Percentiles rank a stretch among this genome's conserved stretches.
Evolutionary conservation across 2,888 invertebrate species (phyloP).

Genomic region (Syrphus vitripennis): DNA sequence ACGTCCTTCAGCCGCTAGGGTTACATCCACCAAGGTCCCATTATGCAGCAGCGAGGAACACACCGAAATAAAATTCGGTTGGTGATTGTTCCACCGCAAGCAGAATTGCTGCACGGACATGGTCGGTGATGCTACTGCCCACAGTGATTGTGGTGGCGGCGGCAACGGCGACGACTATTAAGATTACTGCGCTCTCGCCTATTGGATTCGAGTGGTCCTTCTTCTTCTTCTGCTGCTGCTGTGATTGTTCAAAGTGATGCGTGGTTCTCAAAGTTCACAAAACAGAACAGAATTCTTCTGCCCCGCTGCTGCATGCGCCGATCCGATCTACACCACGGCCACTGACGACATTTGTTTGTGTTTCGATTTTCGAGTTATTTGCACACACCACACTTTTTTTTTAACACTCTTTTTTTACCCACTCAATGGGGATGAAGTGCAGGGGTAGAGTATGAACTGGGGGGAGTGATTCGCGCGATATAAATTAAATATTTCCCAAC

Average conservation of each 20-base stretch:
- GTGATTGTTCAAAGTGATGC: constrained; percentile 23
- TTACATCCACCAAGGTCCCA: constrained; percentile 93
- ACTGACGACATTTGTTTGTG: constrained; percentile 44
- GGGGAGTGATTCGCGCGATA: neutral
- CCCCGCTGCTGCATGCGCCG: constrained; percentile 42
- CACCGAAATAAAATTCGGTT: constrained; percentile 94
- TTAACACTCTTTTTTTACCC: neutral
- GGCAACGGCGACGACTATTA: neutral
- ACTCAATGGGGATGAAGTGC: neutral
- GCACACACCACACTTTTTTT: neutral
- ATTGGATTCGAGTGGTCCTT: constrained; percentile 18
- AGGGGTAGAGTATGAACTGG: neutral
- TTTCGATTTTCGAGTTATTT: constrained; percentile 23
- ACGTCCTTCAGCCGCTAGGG: constrained; percentile 94
- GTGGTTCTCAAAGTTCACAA: constrained; percentile 12
- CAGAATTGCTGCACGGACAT: constrained; percentile 91
- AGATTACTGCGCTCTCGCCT: constrained; percentile 21
- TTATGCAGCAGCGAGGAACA: constrained; percentile 92
- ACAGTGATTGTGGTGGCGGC: constrained; percentile 12
- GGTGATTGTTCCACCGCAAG: constrained; percentile 95
- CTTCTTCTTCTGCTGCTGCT: constrained; percentile 13
- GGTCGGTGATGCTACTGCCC: constrained; percentile 62
- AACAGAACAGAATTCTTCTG: neutral
- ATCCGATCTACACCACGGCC: constrained; percentile 34
- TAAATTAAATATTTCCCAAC: constrained; percentile 13